Base-by-base conservation (phyloP, 2,113 vertebrate species). In the Gorilla gorilla region DNA sequence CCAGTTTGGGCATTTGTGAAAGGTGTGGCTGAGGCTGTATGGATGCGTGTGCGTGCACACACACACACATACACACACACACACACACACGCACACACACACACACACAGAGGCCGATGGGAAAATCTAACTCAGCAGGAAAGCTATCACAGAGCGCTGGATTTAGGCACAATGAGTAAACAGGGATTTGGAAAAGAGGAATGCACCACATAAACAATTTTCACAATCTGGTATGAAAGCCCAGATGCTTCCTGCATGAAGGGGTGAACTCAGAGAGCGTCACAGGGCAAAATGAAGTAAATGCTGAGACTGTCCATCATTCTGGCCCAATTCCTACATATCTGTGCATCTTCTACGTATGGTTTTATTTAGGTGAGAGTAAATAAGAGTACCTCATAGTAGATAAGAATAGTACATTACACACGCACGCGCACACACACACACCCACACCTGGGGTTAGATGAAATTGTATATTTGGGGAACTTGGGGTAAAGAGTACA, bases 131-230 rank as follows among this genome's bases (percentile, higher is more conserved):
- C 59, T 97, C 93, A 93, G 94, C 61, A 80, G 81, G n/a, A 97
- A 78, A 45, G 66, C 85, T 32, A 20, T 72, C 45, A 22, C 59
- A 5, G 66, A 73, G 48, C 16, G 48, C 93, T 94, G 81, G 76
- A 76, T 75, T 97, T 89, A 85, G 66, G 38, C 25, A 83, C 73
- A 94, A 22, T 64, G 85, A 61, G 78, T 86, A 94, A 94, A 98
- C 81, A 86, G 79, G 93, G 76, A 89, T 94, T 89, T 93, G 90
- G 70, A 70, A 57, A 59, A 68, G 59, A 89, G 78, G 91, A 96
- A 89, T 96, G 68, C 0, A 1, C 85, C 89, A 40, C 43, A 16
- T 80, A 88, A 97, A 96, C 90, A 93, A 40, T 94, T 97, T 85
- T 93, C 45, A 50, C 55, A 83, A 32, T 76, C 73, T 80, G 66